Percentiles rank a stretch among this genome's conserved stretches.
Evolutionary conservation across 2,113 vertebrate species (phyloP).

Genomic region (Enhydra lutris): DNA sequence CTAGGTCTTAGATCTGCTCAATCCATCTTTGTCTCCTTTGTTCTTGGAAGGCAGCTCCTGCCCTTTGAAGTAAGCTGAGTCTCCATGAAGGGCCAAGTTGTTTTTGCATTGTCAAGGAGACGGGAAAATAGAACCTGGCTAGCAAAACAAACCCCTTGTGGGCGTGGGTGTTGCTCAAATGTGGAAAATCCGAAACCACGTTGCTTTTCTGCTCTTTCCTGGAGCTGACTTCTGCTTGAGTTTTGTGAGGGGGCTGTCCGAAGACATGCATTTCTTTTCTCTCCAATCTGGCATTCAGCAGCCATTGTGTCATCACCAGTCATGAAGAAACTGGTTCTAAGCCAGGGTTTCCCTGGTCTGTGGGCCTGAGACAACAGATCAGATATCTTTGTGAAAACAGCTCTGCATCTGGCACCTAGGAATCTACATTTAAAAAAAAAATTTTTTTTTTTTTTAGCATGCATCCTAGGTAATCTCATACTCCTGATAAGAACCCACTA

Average conservation of each 20-base stretch:
- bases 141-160: background rate
- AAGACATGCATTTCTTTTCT: background rate
- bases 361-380: background rate
- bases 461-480: background rate
- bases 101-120: slow-evolving; percentile 48
- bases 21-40: slow-evolving; percentile 61
- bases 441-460: background rate
- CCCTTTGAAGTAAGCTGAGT: background rate
- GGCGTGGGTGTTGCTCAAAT: background rate
- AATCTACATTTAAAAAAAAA: background rate
- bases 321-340: slow-evolving; percentile 3
- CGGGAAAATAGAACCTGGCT: slow-evolving; percentile 43
- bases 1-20: background rate
- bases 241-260: background rate
- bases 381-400: background rate
- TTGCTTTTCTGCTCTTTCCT: background rate
- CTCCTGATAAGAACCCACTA: background rate
- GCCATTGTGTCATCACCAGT: background rate
- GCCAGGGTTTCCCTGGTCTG: background rate
- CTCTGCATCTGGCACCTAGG: background rate
- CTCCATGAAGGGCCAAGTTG: background rate
- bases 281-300: background rate
- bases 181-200: slow-evolving; percentile 25
- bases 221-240: background rate
- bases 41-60: slow-evolving; percentile 40